Conservation (phyloP, 1,140 invertebrate genomes). For the Apis dorsata region DNA sequence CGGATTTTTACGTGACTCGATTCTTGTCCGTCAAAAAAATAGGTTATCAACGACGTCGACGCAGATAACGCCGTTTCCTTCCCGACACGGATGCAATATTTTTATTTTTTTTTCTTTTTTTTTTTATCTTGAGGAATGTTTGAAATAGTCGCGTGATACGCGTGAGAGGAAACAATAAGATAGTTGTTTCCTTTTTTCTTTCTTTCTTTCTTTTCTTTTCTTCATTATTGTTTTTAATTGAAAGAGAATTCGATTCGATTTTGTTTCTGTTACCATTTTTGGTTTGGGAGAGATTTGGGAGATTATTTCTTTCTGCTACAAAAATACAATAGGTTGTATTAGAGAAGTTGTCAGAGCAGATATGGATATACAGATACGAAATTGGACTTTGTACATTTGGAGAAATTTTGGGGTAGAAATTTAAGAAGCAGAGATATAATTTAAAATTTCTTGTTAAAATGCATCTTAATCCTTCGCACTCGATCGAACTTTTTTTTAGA, state of each 20-base stretch:
- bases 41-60: conserved; percentile 39
- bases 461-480: conserved; percentile 1
- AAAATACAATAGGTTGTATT: not conserved
- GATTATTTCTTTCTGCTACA: not conserved
- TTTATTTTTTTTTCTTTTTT: not conserved
- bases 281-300: not conserved
- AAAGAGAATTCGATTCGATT: not conserved
- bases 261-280: conserved; percentile 17
- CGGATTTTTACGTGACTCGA: conserved; percentile 39
- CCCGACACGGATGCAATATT: not conserved
- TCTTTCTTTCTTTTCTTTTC: no score
- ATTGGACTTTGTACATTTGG: conserved; percentile 2
- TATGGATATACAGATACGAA: not conserved
- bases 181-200: not conserved
- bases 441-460: not conserved
- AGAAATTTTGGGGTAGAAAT: not conserved
- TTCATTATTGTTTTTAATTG: not conserved
- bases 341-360: not conserved
- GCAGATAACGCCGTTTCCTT: conserved; percentile 43
- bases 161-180: not conserved
- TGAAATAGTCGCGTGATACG: not conserved
- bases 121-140: not conserved
- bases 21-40: conserved; percentile 6
- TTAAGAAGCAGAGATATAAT: no score
- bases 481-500: no score